Evolutionary conservation across 2,797 vertebrate genomes (phyloP).

Genomic region (Sebastes vulpes): DNA sequence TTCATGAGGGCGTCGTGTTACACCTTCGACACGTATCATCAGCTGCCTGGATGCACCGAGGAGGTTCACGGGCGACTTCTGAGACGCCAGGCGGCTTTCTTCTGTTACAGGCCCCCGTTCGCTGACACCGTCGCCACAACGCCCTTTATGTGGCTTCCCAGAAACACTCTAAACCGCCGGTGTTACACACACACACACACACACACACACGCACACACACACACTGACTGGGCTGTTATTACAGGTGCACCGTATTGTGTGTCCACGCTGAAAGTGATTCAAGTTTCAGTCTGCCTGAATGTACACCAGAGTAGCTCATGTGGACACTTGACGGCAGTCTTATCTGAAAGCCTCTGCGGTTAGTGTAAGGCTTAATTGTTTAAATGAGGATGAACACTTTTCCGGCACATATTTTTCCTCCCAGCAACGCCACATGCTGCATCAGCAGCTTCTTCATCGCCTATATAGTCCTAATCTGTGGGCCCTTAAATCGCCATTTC

Average conservation of each 20-base stretch:
- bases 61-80: slow-evolving; percentile 49
- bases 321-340: slow-evolving; percentile 28
- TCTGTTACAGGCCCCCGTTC: slow-evolving; percentile 60
- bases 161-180: slow-evolving; percentile 55
- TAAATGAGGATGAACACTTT: slow-evolving; percentile 14
- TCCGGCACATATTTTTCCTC: slow-evolving; percentile 9
- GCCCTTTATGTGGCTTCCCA: slow-evolving; percentile 69
- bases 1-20: slow-evolving; percentile 77
- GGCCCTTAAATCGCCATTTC: slow-evolving; percentile 48
- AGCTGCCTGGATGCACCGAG: slow-evolving; percentile 52
- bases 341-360: slow-evolving; percentile 15
- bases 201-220: slow-evolving; percentile 32
- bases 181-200: slow-evolving; percentile 25
- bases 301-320: slow-evolving; percentile 9
- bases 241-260: slow-evolving; percentile 72
- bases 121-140: slow-evolving; percentile 41
- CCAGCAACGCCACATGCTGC: slow-evolving; percentile 26
- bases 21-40: slow-evolving; percentile 77
- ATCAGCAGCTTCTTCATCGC: slow-evolving; percentile 59
- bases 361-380: slow-evolving; percentile 19
- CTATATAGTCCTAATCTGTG: slow-evolving; percentile 21
- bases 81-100: slow-evolving; percentile 45
- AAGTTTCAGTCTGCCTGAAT: slow-evolving; percentile 47
- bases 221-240: slow-evolving; percentile 71
- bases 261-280: slow-evolving; percentile 63